Conservation (phyloP, 2,113 vertebrate genomes). For the Dromas ardeola region DNA sequence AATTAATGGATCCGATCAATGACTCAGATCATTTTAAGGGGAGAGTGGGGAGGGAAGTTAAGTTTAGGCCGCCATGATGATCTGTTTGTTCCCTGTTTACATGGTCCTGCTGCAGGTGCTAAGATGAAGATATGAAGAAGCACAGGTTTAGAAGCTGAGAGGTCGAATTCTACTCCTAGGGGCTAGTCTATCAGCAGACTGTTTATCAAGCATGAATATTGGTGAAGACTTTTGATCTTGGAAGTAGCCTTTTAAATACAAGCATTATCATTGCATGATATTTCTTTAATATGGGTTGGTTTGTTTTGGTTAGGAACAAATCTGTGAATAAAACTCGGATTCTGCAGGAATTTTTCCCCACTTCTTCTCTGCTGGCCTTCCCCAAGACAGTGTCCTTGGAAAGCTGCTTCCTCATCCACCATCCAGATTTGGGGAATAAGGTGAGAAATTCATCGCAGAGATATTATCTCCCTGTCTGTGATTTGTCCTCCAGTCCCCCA, state of each 20-base stretch:
- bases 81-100: not conserved
- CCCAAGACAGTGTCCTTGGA: conserved; percentile 70
- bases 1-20: not conserved
- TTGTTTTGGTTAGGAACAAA: conserved; percentile 68
- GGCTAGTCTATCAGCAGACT: not conserved
- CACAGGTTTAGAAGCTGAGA: not conserved
- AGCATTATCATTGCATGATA: not conserved
- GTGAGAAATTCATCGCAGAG: conserved; percentile 37
- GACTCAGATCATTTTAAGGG: not conserved
- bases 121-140: not conserved
- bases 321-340: conserved; percentile 72
- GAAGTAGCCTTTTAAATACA: not conserved
- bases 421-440: conserved; percentile 72
- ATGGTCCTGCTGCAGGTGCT: not conserved
- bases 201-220: not conserved
- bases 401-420: conserved; percentile 73
- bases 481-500: not conserved
- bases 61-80: not conserved
- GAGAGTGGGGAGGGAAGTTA: not conserved
- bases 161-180: not conserved
- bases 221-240: not conserved
- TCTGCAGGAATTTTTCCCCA: conserved; percentile 73
- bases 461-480: not conserved
- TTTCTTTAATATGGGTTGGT: not conserved
- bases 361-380: conserved; percentile 67